Conservation (phyloP, 2,888 invertebrate genomes). For the Cremastinae sp. region DNA sequence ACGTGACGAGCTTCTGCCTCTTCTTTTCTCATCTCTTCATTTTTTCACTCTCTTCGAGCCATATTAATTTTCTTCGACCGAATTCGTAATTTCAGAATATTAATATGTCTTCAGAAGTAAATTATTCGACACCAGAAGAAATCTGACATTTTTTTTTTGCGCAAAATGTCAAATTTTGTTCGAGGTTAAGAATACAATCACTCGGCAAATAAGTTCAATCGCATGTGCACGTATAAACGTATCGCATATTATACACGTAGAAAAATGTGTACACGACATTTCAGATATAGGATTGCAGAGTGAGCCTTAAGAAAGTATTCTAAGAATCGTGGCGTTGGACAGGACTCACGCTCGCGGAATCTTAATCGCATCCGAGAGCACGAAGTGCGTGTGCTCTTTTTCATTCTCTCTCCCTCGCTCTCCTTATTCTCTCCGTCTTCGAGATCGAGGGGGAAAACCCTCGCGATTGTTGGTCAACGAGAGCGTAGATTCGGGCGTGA, state of each 20-base stretch:
- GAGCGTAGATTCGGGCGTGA: conserved; percentile 59
- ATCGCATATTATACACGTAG: background rate
- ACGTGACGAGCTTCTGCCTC: conserved; percentile 52
- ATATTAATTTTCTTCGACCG: conserved; percentile 9
- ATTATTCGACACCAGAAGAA: background rate
- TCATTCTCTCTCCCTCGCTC: too few relatives aligned
- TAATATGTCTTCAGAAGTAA: too few relatives aligned
- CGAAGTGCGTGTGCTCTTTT: conserved; percentile 57
- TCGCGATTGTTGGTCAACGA: conserved; percentile 14
- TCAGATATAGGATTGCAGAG: conserved; percentile 41
- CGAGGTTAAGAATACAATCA: too few relatives aligned
- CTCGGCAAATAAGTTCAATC: conserved; percentile 35
- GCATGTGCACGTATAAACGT: conserved; percentile 21
- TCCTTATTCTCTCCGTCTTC: too few relatives aligned
- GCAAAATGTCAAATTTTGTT: too few relatives aligned
- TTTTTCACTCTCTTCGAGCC: background rate
- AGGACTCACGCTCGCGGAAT: conserved; percentile 67
- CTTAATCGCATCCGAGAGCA: conserved; percentile 66
- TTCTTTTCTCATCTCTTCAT: conserved; percentile 23
- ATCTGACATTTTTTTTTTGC: too few relatives aligned
- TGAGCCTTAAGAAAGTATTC: conserved; percentile 64
- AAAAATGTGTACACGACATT: conserved; percentile 8
- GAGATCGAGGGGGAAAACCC: conserved; percentile 39
- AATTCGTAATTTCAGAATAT: background rate
- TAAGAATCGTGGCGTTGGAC: conserved; percentile 65